Conservation (phyloP, 64 coral and sea anemone genomes). For the Stichodactyla mertensii region DNA sequence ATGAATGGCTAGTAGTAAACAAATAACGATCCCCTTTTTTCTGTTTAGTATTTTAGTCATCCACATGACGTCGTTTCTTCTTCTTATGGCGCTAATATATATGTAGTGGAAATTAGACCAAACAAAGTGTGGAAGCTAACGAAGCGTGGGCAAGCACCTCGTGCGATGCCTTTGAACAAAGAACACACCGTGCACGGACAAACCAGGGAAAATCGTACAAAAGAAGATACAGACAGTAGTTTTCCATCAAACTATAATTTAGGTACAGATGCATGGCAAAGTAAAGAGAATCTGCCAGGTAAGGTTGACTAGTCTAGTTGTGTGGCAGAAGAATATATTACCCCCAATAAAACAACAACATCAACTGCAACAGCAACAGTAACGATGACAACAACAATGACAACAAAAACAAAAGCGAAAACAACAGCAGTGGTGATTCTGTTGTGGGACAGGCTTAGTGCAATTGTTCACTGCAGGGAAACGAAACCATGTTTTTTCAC, state of each 20-base stretch:
- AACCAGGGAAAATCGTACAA: background rate
- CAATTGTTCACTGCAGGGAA: no score
- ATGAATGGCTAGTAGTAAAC: no score
- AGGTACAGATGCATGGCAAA: background rate
- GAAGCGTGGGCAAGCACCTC: background rate
- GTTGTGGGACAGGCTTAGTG: no score
- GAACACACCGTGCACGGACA: background rate
- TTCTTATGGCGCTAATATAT: conserved; percentile 56
- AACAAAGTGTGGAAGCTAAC: conserved; percentile 85
- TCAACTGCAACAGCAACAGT: no score
- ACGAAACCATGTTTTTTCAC: no score
- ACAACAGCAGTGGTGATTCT: no score
- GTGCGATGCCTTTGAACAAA: background rate
- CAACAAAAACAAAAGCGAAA: no score
- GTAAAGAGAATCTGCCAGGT: background rate
- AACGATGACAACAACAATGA: no score
- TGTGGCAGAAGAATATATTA: no score
- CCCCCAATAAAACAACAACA: no score
- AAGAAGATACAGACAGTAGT: background rate
- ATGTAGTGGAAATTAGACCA: conserved; percentile 73
- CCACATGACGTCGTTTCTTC: conserved; percentile 78
- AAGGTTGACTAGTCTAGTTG: background rate
- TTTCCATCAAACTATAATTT: no score
- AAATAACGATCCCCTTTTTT: background rate
- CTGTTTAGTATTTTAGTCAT: conserved; percentile 26